These are phyloP conservation scores for Anthoptus insignis DNA, from an alignment of 2,888 invertebrate genomes.

Conservation along the genomic window DNA sequence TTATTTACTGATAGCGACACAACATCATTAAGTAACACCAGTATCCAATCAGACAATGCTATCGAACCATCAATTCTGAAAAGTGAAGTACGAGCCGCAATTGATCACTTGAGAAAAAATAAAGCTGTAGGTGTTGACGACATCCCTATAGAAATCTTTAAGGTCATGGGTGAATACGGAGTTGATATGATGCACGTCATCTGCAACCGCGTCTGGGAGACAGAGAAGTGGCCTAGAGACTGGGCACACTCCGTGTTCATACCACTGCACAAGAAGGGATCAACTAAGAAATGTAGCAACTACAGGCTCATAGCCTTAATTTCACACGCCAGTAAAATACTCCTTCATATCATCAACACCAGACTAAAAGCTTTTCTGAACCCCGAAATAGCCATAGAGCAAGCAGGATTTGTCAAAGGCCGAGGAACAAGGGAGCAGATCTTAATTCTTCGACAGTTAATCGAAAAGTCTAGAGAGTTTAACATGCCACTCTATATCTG, in stretches of 20 bases:
- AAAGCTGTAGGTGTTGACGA: not conserved
- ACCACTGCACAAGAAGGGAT: conserved; percentile 23
- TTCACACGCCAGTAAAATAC: not conserved
- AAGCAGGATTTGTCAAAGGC: not conserved
- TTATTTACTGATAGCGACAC: not conserved
- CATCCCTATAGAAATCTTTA: conserved; percentile 37
- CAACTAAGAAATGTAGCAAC: conserved; percentile 30
- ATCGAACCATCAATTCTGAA: not conserved
- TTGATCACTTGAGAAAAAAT: not conserved
- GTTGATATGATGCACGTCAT: conserved; percentile 28
- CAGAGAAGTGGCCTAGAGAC: conserved; percentile 43
- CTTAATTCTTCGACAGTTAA: not conserved
- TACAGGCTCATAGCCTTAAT: not conserved
- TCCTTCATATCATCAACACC: not conserved
- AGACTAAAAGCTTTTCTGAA: not conserved
- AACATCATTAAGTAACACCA: not conserved
- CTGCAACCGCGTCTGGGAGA: conserved; percentile 42
- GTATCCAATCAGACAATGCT: not conserved
- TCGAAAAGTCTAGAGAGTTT: too few relatives aligned
- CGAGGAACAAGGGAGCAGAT: not conserved
- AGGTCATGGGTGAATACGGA: conserved; percentile 35
- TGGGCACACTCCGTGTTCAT: conserved; percentile 41
- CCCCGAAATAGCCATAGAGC: not conserved
- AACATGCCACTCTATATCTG: too few relatives aligned
- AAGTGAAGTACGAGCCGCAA: not conserved